Evolutionary conservation across 2,888 invertebrate genomes (phyloP).

Genomic region (Hyles lineata): DNA sequence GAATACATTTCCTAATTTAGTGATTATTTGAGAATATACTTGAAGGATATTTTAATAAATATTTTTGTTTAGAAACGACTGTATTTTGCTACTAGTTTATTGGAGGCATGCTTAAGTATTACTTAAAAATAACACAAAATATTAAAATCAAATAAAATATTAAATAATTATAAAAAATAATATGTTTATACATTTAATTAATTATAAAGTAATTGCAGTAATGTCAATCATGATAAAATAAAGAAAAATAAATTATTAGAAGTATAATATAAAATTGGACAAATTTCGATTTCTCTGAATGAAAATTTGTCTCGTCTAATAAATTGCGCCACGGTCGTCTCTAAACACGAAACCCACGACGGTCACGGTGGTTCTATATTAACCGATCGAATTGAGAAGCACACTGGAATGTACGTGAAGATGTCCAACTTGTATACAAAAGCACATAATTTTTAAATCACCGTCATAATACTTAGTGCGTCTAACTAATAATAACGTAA

Average conservation of each 20-base stretch:
- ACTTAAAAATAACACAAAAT: too few species aligned
- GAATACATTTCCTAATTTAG: not conserved
- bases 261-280: not conserved
- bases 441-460: slow-evolving; percentile 18
- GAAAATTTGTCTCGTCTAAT: not conserved
- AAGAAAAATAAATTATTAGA: not conserved
- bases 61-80: not conserved
- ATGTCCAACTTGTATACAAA: slow-evolving; percentile 14
- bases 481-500: slow-evolving; percentile 26
- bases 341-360: slow-evolving; percentile 42
- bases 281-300: not conserved
- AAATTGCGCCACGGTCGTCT: slow-evolving; percentile 39
- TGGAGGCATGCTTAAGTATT: too few species aligned
- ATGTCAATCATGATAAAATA: not conserved
- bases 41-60: not conserved
- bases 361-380: not conserved
- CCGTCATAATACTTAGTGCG: slow-evolving; percentile 22
- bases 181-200: too few species aligned
- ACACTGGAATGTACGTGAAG: slow-evolving; percentile 30
- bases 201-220: not conserved
- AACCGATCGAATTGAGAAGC: slow-evolving; percentile 33
- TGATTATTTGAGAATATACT: slow-evolving; percentile 7
- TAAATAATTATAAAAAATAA: too few species aligned
- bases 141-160: too few species aligned
- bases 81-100: too few species aligned